Evolutionary conservation across 1,140 invertebrate genomes (phyloP).

Genomic region (Papilio aristodemus): DNA sequence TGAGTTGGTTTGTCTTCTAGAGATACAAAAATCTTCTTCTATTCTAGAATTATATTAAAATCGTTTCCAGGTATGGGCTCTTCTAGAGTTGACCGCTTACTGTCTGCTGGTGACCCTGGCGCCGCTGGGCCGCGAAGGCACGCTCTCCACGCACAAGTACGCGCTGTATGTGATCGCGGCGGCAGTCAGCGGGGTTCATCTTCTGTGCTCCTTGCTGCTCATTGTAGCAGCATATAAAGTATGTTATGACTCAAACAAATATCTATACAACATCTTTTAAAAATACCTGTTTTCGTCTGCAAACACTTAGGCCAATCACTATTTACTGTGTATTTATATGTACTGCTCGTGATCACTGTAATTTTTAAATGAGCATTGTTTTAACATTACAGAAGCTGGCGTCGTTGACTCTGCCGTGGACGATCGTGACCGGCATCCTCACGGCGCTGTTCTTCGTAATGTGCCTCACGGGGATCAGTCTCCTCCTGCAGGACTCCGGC

Average conservation of each 20-base stretch:
- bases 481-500: slow-evolving; percentile 65
- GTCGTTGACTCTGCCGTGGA: slow-evolving; percentile 67
- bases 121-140: slow-evolving; percentile 52
- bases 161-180: slow-evolving; percentile 60
- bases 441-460: slow-evolving; percentile 63
- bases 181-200: slow-evolving; percentile 54
- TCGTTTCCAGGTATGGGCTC: slow-evolving; percentile 59
- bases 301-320: too few species aligned
- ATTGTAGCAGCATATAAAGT: slow-evolving; percentile 68
- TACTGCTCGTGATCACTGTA: too few species aligned
- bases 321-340: too few species aligned
- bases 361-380: background rate
- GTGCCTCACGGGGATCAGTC: slow-evolving; percentile 66
- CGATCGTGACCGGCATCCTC: slow-evolving; percentile 68
- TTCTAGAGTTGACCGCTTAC: slow-evolving; percentile 60
- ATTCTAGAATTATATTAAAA: too few species aligned
- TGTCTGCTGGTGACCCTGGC: slow-evolving; percentile 60
- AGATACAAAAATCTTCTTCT: too few species aligned
- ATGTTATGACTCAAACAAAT: background rate
- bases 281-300: too few species aligned
- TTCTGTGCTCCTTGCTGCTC: slow-evolving; percentile 61
- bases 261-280: background rate
- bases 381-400: slow-evolving; percentile 60
- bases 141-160: slow-evolving; percentile 55
- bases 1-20: too few species aligned